A percentile compares a stretch with the other conserved stretches of the same genome.
Conservation (phyloP, 2,113 vertebrate species). For the Lagenorhynchus albirostris region DNA sequence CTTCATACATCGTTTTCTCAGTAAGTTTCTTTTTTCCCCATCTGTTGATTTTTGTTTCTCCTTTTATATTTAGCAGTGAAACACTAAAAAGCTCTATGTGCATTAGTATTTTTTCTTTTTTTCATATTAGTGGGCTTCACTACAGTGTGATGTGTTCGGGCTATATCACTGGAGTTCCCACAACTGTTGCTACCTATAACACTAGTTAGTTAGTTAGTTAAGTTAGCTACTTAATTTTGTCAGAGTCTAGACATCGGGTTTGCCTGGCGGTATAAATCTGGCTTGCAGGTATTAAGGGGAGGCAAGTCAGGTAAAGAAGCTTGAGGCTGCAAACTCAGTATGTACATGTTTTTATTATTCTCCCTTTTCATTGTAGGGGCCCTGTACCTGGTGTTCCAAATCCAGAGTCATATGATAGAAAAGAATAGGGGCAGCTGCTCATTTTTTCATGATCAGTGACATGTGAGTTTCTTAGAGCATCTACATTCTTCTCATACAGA, state of each 20-base stretch:
- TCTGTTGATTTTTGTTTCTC: neutral
- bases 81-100: neutral
- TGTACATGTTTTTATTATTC: neutral
- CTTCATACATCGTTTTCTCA: neutral
- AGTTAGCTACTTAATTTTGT: neutral
- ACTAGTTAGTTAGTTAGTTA: neutral
- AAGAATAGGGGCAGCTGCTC: fast-evolving
- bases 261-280: neutral
- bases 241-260: neutral
- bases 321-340: neutral
- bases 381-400: neutral
- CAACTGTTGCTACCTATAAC: neutral
- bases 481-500: neutral
- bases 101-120: neutral
- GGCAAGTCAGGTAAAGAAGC: neutral
- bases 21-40: neutral
- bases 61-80: neutral
- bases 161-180: neutral
- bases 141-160: neutral
- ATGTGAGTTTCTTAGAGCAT: neutral
- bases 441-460: neutral
- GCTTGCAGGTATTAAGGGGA: neutral
- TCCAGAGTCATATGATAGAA: neutral
- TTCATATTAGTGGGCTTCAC: neutral
- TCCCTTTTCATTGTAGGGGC: neutral